Percentiles rank a stretch among this genome's conserved stretches.
Evolutionary conservation across 2,113 vertebrate species (phyloP).

Genomic region (Percina caprodes): DNA sequence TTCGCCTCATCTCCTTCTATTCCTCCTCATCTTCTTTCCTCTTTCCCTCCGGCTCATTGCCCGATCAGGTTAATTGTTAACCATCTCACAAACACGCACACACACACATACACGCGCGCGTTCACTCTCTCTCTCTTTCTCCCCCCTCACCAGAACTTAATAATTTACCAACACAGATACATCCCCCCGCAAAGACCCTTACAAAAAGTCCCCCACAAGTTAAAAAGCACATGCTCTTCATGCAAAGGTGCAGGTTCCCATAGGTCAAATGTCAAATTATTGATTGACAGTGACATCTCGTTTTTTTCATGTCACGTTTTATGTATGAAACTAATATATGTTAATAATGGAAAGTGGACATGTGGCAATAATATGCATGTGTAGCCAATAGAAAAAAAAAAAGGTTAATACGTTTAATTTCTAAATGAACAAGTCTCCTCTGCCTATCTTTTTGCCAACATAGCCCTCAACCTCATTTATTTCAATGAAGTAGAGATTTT

Average conservation of each 20-base stretch:
- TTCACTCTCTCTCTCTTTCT: background rate
- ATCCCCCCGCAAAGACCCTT: constrained; percentile 11
- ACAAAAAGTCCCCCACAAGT: background rate
- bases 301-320: background rate
- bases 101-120: background rate
- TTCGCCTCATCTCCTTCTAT: background rate
- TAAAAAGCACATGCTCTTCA: background rate
- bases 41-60: constrained; percentile 29
- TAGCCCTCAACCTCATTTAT: background rate
- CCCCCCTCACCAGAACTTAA: constrained; percentile 39
- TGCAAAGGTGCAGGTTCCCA: constrained; percentile 1
- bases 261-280: background rate
- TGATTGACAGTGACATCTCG: background rate
- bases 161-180: constrained; percentile 49
- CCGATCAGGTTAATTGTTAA: constrained; percentile 71
- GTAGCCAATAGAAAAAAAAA: background rate
- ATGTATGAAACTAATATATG: too few relatives aligned
- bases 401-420: background rate
- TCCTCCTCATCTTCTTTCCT: constrained; percentile 26
- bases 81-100: constrained; percentile 27
- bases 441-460: background rate
- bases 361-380: background rate
- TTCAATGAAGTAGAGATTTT: background rate
- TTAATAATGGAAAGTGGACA: constrained; percentile 6
- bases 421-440: background rate